Conservation (phyloP, 2,113 vertebrate species). For the Clarias gariepinus region DNA sequence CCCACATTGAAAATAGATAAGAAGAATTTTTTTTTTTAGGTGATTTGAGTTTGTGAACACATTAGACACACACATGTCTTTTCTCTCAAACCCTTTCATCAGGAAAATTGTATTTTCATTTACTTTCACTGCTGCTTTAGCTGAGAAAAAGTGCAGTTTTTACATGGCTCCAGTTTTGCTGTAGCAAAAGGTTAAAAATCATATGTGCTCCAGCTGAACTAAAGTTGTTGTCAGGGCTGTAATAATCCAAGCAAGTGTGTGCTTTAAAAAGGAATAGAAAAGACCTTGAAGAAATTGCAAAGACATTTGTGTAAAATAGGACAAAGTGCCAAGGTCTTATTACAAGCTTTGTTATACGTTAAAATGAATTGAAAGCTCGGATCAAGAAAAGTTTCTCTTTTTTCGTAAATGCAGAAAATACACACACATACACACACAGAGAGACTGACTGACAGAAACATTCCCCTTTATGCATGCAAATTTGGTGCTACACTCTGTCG, state of each 20-base stretch:
- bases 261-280: neutral
- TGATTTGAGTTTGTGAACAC: no score
- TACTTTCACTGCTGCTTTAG: neutral
- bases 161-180: neutral
- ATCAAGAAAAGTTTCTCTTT: neutral
- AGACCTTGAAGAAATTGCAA: neutral
- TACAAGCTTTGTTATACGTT: neutral
- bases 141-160: neutral
- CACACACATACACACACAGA: neutral
- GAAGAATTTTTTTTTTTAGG: no score
- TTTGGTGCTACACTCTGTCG: conserved; percentile 21
- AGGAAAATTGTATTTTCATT: neutral
- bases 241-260: conserved; percentile 7
- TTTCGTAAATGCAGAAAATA: neutral
- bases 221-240: neutral
- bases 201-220: neutral
- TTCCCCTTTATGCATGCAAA: conserved; percentile 19
- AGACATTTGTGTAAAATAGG: neutral
- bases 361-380: neutral
- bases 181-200: neutral
- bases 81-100: neutral
- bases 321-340: neutral
- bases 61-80: neutral
- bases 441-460: conserved; percentile 24
- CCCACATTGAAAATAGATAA: no score